Evolutionary conservation across 1,140 invertebrate species (phyloP).

Genomic region (Stenopsyche tienmushanensis): DNA sequence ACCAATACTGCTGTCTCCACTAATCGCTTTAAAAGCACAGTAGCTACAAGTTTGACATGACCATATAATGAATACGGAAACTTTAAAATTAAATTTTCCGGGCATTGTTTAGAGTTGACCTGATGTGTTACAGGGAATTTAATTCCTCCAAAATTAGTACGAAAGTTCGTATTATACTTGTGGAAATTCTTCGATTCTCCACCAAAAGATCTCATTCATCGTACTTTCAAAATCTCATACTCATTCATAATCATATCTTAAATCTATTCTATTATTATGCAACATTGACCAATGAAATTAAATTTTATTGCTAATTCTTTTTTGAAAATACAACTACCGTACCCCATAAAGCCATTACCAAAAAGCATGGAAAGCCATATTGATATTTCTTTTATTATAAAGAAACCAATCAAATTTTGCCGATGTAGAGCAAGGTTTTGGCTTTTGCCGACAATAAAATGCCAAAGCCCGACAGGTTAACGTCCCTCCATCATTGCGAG

Average conservation of each 20-base stretch:
- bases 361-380: not conserved
- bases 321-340: too few species aligned
- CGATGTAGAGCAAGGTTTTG: too few species aligned
- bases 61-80: not conserved
- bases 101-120: not conserved
- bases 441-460: not conserved
- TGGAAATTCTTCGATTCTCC: too few species aligned
- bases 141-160: not conserved
- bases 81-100: not conserved
- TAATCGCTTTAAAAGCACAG: too few species aligned
- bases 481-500: slow-evolving; percentile 10
- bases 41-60: too few species aligned
- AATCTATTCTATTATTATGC: too few species aligned
- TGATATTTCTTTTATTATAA: not conserved
- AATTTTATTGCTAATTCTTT: not conserved
- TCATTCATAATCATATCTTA: too few species aligned
- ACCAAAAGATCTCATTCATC: too few species aligned
- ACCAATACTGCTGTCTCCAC: too few species aligned
- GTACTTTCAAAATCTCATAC: too few species aligned
- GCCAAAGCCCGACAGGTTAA: not conserved
- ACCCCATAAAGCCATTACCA: not conserved
- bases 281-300: not conserved
- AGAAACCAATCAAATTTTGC: not conserved
- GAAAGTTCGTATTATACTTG: too few species aligned
- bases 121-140: not conserved